Conservation (phyloP, 2,888 invertebrate genomes). For the Stomorhina lunata region DNA sequence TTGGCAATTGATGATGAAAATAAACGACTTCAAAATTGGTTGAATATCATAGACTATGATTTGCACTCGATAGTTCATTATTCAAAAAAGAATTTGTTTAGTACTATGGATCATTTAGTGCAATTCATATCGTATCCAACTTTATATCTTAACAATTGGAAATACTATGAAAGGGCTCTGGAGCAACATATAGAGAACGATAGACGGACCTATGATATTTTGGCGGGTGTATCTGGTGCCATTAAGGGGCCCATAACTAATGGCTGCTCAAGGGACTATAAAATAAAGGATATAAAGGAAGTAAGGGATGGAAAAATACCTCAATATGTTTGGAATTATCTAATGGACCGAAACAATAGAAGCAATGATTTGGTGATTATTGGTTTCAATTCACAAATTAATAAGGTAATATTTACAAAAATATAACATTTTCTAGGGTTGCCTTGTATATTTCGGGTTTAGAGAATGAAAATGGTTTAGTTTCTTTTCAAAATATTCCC, state of each 20-base stretch:
- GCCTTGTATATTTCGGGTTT: too few species aligned
- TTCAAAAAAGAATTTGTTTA: too few species aligned
- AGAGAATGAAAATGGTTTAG: too few species aligned
- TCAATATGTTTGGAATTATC: slow-evolving; percentile 60
- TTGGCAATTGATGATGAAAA: too few species aligned
- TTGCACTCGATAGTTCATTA: not conserved
- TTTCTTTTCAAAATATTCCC: too few species aligned
- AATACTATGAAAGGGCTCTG: slow-evolving; percentile 30
- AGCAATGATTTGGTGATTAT: slow-evolving; percentile 52
- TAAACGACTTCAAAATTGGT: too few species aligned
- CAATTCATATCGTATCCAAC: slow-evolving; percentile 57
- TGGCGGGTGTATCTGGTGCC: slow-evolving; percentile 45
- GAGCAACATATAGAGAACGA: slow-evolving; percentile 22
- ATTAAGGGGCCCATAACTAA: not conserved
- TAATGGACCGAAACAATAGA: not conserved
- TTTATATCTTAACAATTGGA: slow-evolving; percentile 60
- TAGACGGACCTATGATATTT: slow-evolving; percentile 16
- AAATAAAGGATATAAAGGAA: not conserved
- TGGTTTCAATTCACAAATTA: slow-evolving; percentile 58
- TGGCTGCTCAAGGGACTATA: not conserved
- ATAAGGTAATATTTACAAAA: slow-evolving; percentile 36
- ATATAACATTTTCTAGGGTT: too few species aligned
- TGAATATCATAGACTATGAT: too few species aligned
- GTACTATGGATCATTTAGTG: too few species aligned
- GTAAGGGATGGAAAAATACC: slow-evolving; percentile 31